These are phyloP conservation scores for Rhinophrynus dorsalis DNA, from an alignment of 2,797 vertebrate genomes.

Conservation along the genomic window DNA sequence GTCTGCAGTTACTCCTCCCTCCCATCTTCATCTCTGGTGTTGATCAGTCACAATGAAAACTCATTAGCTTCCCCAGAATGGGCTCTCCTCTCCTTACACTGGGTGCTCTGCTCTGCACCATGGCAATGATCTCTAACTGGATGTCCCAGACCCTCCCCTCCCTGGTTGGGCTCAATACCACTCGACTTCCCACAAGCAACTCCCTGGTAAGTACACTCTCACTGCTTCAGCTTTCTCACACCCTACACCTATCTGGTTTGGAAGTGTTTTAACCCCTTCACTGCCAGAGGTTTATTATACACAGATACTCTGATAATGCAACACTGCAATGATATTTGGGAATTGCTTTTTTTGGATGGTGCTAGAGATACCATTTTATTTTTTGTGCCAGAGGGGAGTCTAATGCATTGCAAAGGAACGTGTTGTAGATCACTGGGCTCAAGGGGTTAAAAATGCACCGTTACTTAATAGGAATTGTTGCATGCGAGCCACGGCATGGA, in stretches of 20 bases:
- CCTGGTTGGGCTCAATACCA: constrained; percentile 72
- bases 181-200: constrained; percentile 64
- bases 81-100: constrained; percentile 74
- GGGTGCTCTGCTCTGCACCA: constrained; percentile 72
- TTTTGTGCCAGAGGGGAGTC: too few species aligned
- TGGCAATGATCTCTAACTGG: constrained; percentile 79
- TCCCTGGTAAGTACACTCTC: constrained; percentile 70
- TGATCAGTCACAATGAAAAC: constrained; percentile 71
- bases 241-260: constrained; percentile 14
- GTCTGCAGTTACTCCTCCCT: constrained; percentile 68
- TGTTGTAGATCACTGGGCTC: too few species aligned
- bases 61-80: constrained; percentile 74
- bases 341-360: too few species aligned
- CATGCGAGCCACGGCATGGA: neutral
- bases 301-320: too few species aligned
- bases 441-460: too few species aligned
- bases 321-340: too few species aligned
- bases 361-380: too few species aligned
- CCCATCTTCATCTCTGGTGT: constrained; percentile 60
- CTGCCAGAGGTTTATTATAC: too few species aligned
- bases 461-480: too few species aligned
- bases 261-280: too few species aligned
- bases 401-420: too few species aligned
- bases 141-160: constrained; percentile 78
- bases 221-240: constrained; percentile 9